Conservation (phyloP, 2,113 vertebrate species). For the Mirounga angustirostris region DNA sequence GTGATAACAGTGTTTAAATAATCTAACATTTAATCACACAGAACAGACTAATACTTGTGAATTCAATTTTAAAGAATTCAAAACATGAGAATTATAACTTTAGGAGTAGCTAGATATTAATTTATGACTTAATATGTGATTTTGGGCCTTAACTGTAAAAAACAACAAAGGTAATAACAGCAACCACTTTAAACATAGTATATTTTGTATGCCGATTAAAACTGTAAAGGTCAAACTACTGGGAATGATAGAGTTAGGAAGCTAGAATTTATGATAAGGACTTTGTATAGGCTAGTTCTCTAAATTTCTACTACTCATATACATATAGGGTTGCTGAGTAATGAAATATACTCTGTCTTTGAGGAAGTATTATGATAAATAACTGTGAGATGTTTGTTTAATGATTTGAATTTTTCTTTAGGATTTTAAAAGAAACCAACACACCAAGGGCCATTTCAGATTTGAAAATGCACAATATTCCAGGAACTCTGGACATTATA, state of each 20-base stretch:
- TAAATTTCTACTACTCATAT: neutral
- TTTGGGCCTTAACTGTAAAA: neutral
- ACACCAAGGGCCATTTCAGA: neutral
- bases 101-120: neutral
- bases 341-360: neutral
- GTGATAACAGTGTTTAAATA: neutral
- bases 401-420: conserved; percentile 27
- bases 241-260: neutral
- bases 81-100: neutral
- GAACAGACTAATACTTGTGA: neutral
- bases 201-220: neutral
- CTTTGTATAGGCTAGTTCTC: neutral
- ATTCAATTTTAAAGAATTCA: neutral
- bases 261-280: neutral
- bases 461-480: neutral
- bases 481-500: neutral
- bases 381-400: neutral
- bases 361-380: neutral
- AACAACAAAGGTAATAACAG: neutral
- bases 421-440: neutral
- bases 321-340: neutral
- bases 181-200: neutral
- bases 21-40: neutral
- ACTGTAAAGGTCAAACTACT: neutral
- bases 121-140: neutral